Conservation (phyloP, 2,113 vertebrate species). For the Anarhynchus alexandrinus region DNA sequence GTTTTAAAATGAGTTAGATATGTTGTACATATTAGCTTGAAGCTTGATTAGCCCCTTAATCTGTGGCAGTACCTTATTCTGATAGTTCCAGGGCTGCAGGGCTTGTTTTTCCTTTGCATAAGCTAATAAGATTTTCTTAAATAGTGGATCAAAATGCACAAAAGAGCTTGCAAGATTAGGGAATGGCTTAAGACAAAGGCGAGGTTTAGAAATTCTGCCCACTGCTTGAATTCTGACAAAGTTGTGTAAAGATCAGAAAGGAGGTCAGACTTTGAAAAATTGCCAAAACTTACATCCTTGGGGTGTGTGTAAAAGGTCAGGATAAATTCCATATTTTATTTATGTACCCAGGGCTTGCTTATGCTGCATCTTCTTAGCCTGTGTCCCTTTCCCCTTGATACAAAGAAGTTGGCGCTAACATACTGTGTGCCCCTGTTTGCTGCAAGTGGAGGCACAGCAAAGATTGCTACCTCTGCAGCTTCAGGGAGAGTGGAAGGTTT, state of each 20-base stretch:
- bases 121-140: not conserved
- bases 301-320: not conserved
- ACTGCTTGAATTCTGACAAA: not conserved
- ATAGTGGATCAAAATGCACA: not conserved
- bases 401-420: rapidly evolving
- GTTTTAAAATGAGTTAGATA: not conserved
- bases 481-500: not conserved
- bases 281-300: not conserved
- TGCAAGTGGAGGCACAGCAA: not conserved
- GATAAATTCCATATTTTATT: not conserved
- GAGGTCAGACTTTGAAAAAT: not conserved
- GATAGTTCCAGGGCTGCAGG: not conserved
- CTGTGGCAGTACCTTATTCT: not conserved
- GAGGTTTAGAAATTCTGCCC: not conserved
- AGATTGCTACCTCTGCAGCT: not conserved
- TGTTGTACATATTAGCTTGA: not conserved
- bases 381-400: not conserved
- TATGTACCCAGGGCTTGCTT: not conserved
- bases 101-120: not conserved
- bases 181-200: not conserved
- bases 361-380: not conserved
- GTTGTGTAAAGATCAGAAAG: not conserved
- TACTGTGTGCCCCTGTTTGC: not conserved
- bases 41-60: not conserved
- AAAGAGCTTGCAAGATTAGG: not conserved